A percentile compares a stretch with the other conserved stretches of the same genome.
phyloP scores from a whole-genome alignment of 2,888 invertebrate species.

The Cetonia aurata region DNA sequence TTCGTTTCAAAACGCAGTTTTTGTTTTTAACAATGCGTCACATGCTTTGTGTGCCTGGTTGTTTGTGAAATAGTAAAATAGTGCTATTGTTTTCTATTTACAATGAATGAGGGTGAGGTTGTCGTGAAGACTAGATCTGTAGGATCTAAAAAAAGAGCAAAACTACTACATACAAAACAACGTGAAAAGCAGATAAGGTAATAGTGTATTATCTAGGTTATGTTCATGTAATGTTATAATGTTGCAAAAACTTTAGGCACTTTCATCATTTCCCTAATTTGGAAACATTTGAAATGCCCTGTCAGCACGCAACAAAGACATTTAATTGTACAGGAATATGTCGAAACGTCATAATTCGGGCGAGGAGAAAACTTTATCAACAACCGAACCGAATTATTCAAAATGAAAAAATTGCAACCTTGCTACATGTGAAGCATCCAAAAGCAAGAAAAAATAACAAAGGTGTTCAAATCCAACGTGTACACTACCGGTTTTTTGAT shows the following conservation, averaged over 20 bases:
- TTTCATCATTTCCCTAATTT: constrained; percentile 1
- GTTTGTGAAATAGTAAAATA: too few relatives aligned
- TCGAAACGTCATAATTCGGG: not conserved
- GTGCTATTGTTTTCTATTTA: too few relatives aligned
- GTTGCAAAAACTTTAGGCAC: not conserved
- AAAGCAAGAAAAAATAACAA: not conserved
- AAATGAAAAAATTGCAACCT: not conserved
- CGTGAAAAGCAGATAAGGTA: not conserved
- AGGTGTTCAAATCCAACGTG: not conserved
- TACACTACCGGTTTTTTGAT: not conserved
- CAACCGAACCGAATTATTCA: not conserved
- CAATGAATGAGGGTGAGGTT: constrained; percentile 1
- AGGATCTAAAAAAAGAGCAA: not conserved
- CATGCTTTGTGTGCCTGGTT: too few relatives aligned
- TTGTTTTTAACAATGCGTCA: too few relatives aligned
- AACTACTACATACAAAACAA: not conserved
- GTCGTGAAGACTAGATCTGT: not conserved
- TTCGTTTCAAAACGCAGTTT: too few relatives aligned
- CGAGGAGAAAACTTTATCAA: too few relatives aligned
- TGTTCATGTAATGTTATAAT: not conserved
- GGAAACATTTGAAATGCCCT: not conserved
- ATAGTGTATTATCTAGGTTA: not conserved
- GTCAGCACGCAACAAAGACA: not conserved
- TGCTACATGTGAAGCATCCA: not conserved
- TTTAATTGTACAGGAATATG: not conserved